Percentiles rank a stretch among this genome's conserved stretches.
Evolutionary conservation across 1,140 invertebrate genomes (phyloP).

Genomic region (Eulimnadia texana): DNA sequence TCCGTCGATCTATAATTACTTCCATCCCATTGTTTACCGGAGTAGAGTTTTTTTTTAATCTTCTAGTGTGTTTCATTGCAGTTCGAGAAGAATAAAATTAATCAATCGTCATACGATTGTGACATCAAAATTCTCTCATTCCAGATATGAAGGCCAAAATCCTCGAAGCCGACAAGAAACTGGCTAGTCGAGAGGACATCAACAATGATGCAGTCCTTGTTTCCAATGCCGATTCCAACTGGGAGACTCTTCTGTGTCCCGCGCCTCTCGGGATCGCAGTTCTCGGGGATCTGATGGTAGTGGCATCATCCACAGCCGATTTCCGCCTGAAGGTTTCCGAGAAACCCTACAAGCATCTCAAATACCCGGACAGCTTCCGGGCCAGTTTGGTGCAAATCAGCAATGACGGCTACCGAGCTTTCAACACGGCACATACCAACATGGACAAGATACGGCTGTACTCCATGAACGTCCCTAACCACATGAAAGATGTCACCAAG

Average conservation of each 20-base stretch:
- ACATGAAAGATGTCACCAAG: background rate
- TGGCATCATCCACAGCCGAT: background rate
- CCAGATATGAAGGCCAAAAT: too few species aligned
- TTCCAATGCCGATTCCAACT: background rate
- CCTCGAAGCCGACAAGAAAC: too few species aligned
- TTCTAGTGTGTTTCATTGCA: too few species aligned
- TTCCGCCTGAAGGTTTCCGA: background rate
- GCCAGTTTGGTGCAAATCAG: constrained; percentile 11
- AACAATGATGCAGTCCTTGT: too few species aligned
- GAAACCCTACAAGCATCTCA: background rate
- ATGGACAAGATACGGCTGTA: constrained; percentile 7
- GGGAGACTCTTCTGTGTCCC: background rate
- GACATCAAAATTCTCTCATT: too few species aligned
- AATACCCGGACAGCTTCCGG: constrained; percentile 7
- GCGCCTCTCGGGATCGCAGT: constrained; percentile 3
- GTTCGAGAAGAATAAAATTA: too few species aligned
- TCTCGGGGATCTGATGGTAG: constrained; percentile 3
- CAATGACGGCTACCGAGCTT: constrained; percentile 4
- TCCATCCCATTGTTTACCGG: too few species aligned
- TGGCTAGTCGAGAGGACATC: too few species aligned
- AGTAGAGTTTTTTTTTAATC: too few species aligned
- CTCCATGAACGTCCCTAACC: background rate
- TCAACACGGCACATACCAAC: constrained; percentile 4
- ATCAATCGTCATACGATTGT: too few species aligned
- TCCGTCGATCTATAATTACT: too few species aligned